Evolutionary conservation across 2,113 vertebrate species (phyloP).

Genomic region (Octodon degus): DNA sequence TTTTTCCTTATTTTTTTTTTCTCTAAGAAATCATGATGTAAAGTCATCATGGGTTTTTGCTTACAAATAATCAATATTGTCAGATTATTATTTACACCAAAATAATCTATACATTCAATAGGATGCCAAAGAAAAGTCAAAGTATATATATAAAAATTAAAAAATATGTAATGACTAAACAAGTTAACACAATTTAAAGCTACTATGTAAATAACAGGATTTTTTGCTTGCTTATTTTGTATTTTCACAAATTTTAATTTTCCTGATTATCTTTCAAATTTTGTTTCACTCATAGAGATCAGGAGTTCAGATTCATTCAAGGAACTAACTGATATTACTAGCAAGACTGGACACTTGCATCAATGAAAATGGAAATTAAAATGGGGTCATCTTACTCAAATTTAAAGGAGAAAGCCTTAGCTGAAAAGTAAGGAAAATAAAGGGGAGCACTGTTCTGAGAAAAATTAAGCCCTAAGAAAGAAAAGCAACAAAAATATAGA

Average conservation of each 20-base stretch:
- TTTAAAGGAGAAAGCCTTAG: not conserved
- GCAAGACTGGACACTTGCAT: not conserved
- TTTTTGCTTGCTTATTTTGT: not conserved
- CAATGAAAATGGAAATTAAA: not conserved
- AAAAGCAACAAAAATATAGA: not conserved
- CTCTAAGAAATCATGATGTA: not conserved
- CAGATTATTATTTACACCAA: not conserved
- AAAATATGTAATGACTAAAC: not conserved
- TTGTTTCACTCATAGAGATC: not conserved
- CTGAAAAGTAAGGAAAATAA: not conserved
- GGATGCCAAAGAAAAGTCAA: not conserved
- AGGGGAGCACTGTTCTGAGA: not conserved
- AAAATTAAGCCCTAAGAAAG: not conserved
- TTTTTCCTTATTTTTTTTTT: not conserved
- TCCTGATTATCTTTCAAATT: not conserved
- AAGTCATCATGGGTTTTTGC: not conserved
- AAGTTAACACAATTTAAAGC: not conserved
- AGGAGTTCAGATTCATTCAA: not conserved
- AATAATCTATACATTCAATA: not conserved
- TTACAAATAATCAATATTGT: not conserved
- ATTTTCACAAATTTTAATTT: not conserved
- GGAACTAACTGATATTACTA: not conserved
- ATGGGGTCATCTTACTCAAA: not conserved
- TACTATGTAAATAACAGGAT: not conserved
- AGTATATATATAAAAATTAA: not conserved